A percentile compares a stretch with the other conserved stretches of the same genome.
Conservation (phyloP, 2,113 vertebrate species). For the Sinocyclocheilus rhinocerous region DNA sequence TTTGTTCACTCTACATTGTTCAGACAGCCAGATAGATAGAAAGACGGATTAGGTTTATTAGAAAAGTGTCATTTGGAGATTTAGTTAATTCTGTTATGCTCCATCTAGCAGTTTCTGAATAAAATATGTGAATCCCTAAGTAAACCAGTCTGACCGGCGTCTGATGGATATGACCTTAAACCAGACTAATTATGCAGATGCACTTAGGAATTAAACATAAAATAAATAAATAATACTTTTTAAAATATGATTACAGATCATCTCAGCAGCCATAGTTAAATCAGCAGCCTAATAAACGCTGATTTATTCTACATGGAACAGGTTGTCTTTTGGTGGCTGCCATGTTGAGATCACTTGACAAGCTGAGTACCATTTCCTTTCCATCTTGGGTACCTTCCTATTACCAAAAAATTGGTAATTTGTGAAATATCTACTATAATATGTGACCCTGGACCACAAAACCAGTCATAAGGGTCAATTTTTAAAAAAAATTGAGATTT, state of each 20-base stretch:
- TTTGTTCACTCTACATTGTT: not conserved
- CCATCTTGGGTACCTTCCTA: not conserved
- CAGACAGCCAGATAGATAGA: not conserved
- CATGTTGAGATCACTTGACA: not conserved
- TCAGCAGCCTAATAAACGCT: not conserved
- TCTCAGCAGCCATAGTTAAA: not conserved
- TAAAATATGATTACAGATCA: not conserved
- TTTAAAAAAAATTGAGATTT: no score
- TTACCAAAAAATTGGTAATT: not conserved
- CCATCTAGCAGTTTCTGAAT: not conserved
- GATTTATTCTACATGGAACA: not conserved
- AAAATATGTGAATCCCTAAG: not conserved
- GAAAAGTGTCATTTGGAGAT: not conserved
- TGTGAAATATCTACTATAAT: not conserved
- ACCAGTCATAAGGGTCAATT: no score
- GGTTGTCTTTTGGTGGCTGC: not conserved
- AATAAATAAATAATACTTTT: not conserved
- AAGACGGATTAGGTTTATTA: not conserved
- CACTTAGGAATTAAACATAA: not conserved
- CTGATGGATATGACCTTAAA: not conserved
- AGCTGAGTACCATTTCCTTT: not conserved
- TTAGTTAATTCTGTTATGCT: not conserved
- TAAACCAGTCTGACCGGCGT: not conserved
- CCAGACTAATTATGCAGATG: not conserved
- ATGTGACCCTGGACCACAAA: no score